Evolutionary conservation across 2,888 invertebrate species (phyloP).

Genomic region (Phortica okadai): DNA sequence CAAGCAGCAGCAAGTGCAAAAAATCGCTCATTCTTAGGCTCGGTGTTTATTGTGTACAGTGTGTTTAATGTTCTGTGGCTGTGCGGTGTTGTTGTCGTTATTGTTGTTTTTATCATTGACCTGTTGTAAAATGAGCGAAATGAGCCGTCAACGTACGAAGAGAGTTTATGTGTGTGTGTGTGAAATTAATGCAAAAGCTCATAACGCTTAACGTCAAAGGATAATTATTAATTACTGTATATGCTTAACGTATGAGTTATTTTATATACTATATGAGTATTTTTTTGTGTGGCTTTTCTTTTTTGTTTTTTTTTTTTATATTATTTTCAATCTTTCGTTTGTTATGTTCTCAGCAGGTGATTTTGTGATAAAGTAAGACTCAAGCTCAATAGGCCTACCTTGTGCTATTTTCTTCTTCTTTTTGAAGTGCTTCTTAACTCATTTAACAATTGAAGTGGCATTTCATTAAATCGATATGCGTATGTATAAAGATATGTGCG

Average conservation of each 20-base stretch:
- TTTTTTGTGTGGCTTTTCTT: neutral
- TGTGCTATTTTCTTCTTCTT: too few species aligned
- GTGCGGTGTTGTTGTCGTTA: neutral
- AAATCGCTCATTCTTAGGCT: neutral
- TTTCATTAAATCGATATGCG: neutral
- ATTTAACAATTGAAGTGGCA: neutral
- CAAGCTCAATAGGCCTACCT: too few species aligned
- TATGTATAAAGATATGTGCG: neutral
- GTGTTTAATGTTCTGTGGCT: neutral
- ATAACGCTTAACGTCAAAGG: slow-evolving; percentile 12
- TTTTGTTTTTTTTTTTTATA: neutral
- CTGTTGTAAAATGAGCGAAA: slow-evolving; percentile 51
- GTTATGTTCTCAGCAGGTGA: too few species aligned
- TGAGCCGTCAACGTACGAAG: neutral
- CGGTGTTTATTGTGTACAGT: neutral
- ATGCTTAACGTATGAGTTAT: neutral
- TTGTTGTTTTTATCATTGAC: slow-evolving; percentile 68
- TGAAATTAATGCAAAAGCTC: slow-evolving; percentile 26
- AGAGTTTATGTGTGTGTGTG: neutral
- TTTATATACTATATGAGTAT: neutral
- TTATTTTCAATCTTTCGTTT: too few species aligned
- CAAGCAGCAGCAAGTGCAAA: too few species aligned
- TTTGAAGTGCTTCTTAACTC: too few species aligned
- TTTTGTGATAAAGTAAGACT: too few species aligned
- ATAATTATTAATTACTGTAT: slow-evolving; percentile 22